Percentiles rank a stretch among this genome's conserved stretches.
phyloP scores from a whole-genome alignment of 2,888 invertebrate species.

The Argynnis bischoffii region DNA sequence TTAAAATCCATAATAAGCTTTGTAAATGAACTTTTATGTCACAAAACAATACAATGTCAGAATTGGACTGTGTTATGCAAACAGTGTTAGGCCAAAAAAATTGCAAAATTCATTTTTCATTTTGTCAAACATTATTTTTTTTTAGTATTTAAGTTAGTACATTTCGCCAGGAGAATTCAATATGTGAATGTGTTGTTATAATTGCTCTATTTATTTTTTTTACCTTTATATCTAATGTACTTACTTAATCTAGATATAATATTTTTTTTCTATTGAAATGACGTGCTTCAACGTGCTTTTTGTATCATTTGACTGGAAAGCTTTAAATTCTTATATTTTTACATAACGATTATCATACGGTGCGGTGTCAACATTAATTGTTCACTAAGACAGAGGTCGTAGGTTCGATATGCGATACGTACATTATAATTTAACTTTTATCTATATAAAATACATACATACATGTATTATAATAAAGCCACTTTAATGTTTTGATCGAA shows the following conservation, averaged over 20 bases:
- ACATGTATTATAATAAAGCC: too few relatives aligned
- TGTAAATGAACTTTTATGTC: slow-evolving; percentile 1
- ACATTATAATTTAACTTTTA: neutral
- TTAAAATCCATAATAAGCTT: too few relatives aligned
- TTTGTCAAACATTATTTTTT: neutral
- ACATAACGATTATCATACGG: neutral
- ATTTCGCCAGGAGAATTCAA: neutral
- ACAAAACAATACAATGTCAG: slow-evolving; percentile 1
- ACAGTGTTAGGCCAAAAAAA: too few relatives aligned
- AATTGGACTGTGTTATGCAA: too few relatives aligned
- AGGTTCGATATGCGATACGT: neutral
- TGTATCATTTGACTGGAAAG: slow-evolving; percentile 12
- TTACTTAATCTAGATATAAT: neutral
- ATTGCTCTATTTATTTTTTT: slow-evolving; percentile 11
- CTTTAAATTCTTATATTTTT: slow-evolving; percentile 11
- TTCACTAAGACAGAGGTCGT: neutral
- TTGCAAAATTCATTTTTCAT: too few relatives aligned
- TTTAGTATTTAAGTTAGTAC: neutral
- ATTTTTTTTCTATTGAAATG: neutral
- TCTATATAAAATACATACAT: too few relatives aligned
- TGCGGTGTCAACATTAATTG: neutral
- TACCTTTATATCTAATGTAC: slow-evolving; percentile 12
- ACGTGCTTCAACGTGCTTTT: slow-evolving; percentile 11
- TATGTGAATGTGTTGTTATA: neutral
- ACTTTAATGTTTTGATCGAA: too few relatives aligned